These are phyloP conservation scores for Sciurus niger DNA, from an alignment of 2,113 vertebrate genomes.

Conservation along the genomic window DNA sequence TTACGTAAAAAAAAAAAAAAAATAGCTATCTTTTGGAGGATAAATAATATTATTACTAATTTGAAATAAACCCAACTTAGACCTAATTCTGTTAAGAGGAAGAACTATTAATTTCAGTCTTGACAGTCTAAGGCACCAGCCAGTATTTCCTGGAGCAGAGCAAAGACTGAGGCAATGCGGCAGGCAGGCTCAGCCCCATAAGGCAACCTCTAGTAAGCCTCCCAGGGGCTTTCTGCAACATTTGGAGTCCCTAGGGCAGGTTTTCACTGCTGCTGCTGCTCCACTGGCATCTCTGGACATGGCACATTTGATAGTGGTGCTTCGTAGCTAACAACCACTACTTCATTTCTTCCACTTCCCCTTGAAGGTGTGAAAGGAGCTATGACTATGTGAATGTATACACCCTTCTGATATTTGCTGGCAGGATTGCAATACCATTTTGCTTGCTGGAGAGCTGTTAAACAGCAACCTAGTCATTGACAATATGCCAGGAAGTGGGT, in stretches of 20 bases:
- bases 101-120: background rate
- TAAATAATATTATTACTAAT: background rate
- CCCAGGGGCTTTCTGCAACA: background rate
- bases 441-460: background rate
- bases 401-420: background rate
- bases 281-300: background rate
- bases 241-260: background rate
- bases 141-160: background rate
- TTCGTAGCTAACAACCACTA: background rate
- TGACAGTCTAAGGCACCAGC: background rate
- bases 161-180: background rate
- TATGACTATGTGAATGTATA: background rate
- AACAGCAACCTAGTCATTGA: background rate
- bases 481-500: background rate
- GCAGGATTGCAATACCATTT: background rate
- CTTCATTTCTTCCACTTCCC: background rate
- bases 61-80: constrained; percentile 63
- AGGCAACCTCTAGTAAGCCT: too few relatives aligned
- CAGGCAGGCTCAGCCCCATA: background rate
- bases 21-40: background rate
- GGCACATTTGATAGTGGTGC: background rate
- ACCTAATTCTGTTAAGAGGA: background rate
- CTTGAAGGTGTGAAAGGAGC: background rate
- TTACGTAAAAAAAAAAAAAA: constrained; percentile 34
- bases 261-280: background rate